phyloP scores from a whole-genome alignment of 2,797 vertebrate genomes.

The Macropodus opercularis region DNA sequence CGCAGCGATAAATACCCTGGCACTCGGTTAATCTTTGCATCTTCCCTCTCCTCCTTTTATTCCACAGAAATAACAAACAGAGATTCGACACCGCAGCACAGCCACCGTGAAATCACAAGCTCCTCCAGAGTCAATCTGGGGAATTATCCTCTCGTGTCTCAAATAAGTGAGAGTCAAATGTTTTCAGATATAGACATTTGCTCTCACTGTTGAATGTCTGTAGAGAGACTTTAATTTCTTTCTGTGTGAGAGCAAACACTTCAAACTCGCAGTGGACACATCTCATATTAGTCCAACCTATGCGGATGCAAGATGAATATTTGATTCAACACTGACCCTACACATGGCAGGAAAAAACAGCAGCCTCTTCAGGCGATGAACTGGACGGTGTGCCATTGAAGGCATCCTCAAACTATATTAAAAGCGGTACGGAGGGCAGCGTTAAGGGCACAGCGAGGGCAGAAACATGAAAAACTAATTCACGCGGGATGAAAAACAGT shows the following conservation, averaged over 20 bases:
- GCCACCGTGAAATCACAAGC: slow-evolving; percentile 40
- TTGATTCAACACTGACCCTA: slow-evolving; percentile 12
- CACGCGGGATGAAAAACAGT: slow-evolving; percentile 62
- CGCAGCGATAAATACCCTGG: not conserved
- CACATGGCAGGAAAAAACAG: slow-evolving; percentile 23
- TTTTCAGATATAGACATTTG: slow-evolving; percentile 36
- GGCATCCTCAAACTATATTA: no score
- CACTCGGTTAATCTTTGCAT: slow-evolving; percentile 4
- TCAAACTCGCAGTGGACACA: not conserved
- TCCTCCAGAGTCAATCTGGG: slow-evolving; percentile 25
- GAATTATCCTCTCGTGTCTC: slow-evolving; percentile 37
- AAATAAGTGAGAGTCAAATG: slow-evolving; percentile 29
- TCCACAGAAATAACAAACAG: slow-evolving; percentile 51
- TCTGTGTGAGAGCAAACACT: not conserved
- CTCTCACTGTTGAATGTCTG: no score
- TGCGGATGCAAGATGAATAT: not conserved
- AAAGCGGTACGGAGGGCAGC: no score
- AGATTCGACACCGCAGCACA: slow-evolving; percentile 13
- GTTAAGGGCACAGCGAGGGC: slow-evolving; percentile 33
- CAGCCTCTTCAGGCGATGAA: not conserved
- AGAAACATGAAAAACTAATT: slow-evolving; percentile 63
- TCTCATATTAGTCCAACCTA: not conserved
- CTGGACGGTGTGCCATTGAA: no score
- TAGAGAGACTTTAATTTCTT: slow-evolving; percentile 7
- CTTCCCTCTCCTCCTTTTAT: slow-evolving; percentile 12